These are phyloP conservation scores for Pelobates cultripes DNA, from an alignment of 2,797 vertebrate species.

Conservation along the genomic window DNA sequence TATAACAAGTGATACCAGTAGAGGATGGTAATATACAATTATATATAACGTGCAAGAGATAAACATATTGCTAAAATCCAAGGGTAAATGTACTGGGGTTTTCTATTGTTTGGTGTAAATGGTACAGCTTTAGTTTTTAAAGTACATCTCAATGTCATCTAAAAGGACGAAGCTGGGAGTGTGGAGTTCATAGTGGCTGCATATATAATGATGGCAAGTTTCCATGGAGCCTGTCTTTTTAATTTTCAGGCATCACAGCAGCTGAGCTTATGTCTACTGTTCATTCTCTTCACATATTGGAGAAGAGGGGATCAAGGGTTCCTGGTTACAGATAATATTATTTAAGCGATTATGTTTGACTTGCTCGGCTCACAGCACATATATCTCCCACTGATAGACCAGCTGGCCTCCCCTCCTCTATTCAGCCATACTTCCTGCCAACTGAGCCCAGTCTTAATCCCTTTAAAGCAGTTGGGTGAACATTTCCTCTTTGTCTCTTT, in stretches of 20 bases:
- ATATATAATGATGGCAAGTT: conserved; percentile 42
- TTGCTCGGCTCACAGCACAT: conserved; percentile 49
- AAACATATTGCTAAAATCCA: background rate
- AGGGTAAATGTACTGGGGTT: background rate
- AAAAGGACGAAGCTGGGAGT: conserved; percentile 11
- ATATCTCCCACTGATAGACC: conserved; percentile 58
- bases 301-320: conserved; percentile 53
- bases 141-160: conserved; percentile 18
- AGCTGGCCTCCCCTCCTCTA: conserved; percentile 52
- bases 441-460: conserved; percentile 51
- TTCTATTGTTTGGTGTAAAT: too few species aligned
- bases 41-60: too few species aligned
- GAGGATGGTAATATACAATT: too few species aligned
- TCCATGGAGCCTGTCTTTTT: conserved; percentile 55
- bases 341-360: conserved; percentile 63
- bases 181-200: conserved; percentile 4
- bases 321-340: conserved; percentile 61
- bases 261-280: conserved; percentile 42
- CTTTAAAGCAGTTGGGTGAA: conserved; percentile 51
- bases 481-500: conserved; percentile 7
- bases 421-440: conserved; percentile 44
- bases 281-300: conserved; percentile 51
- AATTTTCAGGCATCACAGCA: conserved; percentile 50
- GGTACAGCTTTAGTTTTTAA: background rate
- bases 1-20: background rate